Evolutionary conservation across 1,140 invertebrate species (phyloP).

Genomic region (Drosophila pandora): DNA sequence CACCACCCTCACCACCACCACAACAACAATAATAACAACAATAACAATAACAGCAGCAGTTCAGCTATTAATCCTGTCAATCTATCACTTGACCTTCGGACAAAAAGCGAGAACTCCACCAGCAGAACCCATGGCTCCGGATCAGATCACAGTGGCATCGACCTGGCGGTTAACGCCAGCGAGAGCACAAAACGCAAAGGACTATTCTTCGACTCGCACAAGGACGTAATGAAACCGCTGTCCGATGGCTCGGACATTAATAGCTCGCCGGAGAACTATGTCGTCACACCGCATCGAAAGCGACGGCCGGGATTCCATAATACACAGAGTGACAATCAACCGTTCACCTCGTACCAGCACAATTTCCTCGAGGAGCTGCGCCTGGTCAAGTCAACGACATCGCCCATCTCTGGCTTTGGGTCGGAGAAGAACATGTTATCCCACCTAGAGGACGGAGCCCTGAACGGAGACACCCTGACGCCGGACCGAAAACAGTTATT

Average conservation of each 20-base stretch:
- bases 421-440: constrained; percentile 72
- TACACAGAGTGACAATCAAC: constrained; percentile 92
- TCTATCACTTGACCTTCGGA: constrained; percentile 86
- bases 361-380: constrained; percentile 88
- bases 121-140: constrained; percentile 52
- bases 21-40: constrained; percentile 46
- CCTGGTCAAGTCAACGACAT: constrained; percentile 71
- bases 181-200: constrained; percentile 87
- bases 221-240: constrained; percentile 86
- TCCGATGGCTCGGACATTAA: constrained; percentile 88
- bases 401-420: constrained; percentile 78
- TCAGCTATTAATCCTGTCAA: constrained; percentile 89
- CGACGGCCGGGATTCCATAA: constrained; percentile 93
- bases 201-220: constrained; percentile 86
- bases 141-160: constrained; percentile 62
- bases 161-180: constrained; percentile 58
- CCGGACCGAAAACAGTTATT: constrained; percentile 62
- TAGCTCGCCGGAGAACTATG: constrained; percentile 89
- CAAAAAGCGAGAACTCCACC: constrained; percentile 79
- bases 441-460: constrained; percentile 63
- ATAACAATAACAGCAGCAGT: constrained; percentile 44
- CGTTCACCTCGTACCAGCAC: constrained; percentile 91
- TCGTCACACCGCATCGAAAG: constrained; percentile 93
- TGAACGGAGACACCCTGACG: constrained; percentile 61
- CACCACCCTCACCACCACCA: constrained; percentile 31